Evolutionary conservation across 2,888 invertebrate species (phyloP).

Genomic region (Alitta virens): DNA sequence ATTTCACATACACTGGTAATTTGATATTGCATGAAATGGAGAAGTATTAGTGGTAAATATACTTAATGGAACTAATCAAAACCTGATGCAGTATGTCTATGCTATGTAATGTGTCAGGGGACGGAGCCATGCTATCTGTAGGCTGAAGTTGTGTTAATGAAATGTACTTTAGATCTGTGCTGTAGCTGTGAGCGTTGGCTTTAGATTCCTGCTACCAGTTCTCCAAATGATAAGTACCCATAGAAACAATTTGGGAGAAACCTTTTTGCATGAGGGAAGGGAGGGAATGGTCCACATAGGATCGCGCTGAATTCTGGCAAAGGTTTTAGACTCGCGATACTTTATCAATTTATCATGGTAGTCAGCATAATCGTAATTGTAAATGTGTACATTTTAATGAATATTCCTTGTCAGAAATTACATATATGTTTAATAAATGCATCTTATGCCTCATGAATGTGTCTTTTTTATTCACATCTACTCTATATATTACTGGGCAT

Average conservation of each 20-base stretch:
- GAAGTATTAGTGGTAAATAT: too few species aligned
- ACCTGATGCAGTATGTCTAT: too few species aligned
- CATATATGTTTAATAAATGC: conserved; percentile 18
- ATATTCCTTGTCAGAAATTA: conserved; percentile 18
- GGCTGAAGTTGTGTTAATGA: too few species aligned
- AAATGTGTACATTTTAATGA: conserved; percentile 21
- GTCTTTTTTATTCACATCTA: neutral
- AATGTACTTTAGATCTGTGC: too few species aligned
- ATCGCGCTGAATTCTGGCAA: neutral
- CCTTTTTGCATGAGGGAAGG: neutral
- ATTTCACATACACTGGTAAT: too few species aligned
- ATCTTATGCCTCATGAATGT: conserved; percentile 13
- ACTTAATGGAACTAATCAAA: too few species aligned
- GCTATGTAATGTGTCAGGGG: too few species aligned
- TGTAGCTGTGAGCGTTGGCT: neutral
- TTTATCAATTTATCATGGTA: conserved; percentile 2
- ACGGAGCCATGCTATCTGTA: too few species aligned
- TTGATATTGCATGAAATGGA: too few species aligned
- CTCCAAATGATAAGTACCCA: neutral
- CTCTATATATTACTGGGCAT: too few species aligned
- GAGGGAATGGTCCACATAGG: neutral
- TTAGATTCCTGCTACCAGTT: neutral
- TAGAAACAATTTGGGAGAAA: neutral
- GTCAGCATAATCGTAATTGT: conserved; percentile 17
- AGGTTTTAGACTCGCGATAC: conserved; percentile 17